Evolutionary conservation across 2,888 invertebrate genomes (phyloP), one percentile per base, ranked within the genome.

Genomic region (Cybosia mesomella): DNA sequence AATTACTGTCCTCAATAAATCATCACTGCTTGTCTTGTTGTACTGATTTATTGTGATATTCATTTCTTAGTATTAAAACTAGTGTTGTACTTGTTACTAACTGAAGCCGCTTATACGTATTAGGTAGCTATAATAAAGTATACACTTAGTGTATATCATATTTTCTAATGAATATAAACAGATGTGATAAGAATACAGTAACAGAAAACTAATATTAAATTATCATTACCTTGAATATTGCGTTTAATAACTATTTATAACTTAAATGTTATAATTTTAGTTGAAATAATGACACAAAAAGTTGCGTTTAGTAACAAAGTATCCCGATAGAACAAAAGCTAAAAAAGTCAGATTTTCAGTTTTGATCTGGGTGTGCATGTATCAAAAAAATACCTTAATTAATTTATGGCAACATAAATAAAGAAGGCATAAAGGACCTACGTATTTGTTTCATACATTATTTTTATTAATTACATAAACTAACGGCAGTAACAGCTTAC

Each of bases 361-460:
- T n/a, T 49, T 49, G 49, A 2, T 49, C 49, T 49, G 55, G 15
- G 7, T 15, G 8, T 15, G 13, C 13, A 13, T 55, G 22, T 55
- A 58, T 32, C n/a, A 32, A 64, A 18, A 57, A 67, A 67, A 66
- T 67, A 67, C 75, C 83, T 83, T 83, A 71, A 71, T 81, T 72
- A 28, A 77, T 83, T 84, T 83, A 83, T 83, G 71, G 55, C n/a
- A 58, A 68, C 81, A 83, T 83, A 83, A 84, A 83, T 75, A 70
- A 83, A 84, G 76, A 83, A 83, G 83, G 73, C 74, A 61, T 49
- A 9, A 18, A 32, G 58, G 58, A 28, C 8, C 49, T 49, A 49
- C 15, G 43, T 5, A 49, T 8, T n/a, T n/a, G 8, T 49, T 49
- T n/a, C 49, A 49, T n/a, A 49, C 9, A 49, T 49, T 49, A n/a